phyloP scores from a whole-genome alignment of 1,140 invertebrate genomes.

The Cydia strobilella region DNA sequence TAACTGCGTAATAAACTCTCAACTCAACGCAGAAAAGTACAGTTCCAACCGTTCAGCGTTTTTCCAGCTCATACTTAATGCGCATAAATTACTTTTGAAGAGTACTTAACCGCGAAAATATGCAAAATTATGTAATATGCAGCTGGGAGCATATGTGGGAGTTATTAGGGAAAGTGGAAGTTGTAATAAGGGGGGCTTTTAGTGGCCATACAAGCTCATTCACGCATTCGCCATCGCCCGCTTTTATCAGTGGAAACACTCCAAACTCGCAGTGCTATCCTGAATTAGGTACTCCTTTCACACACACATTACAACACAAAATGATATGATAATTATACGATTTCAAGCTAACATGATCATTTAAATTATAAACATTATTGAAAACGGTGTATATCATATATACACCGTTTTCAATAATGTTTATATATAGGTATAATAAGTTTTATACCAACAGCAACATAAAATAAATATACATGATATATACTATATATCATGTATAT shows the following conservation, averaged over 20 bases:
- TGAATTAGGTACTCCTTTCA: conserved; percentile 7
- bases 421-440: no score
- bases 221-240: conserved; percentile 10
- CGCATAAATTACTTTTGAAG: conserved; percentile 32
- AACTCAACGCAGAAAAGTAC: conserved; percentile 10
- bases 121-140: conserved; percentile 32
- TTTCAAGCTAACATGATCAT: background rate
- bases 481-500: no score
- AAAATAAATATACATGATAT: no score
- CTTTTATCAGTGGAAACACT: conserved; percentile 3
- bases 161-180: conserved; percentile 30
- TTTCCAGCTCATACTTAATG: conserved; percentile 31
- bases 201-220: conserved; percentile 22
- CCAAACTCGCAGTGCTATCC: conserved; percentile 14
- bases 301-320: background rate
- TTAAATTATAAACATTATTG: no score
- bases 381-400: no score
- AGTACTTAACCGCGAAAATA: conserved; percentile 32
- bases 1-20: conserved; percentile 22
- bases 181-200: conserved; percentile 32
- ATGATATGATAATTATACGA: background rate
- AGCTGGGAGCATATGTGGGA: conserved; percentile 27
- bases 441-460: no score
- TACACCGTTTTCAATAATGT: no score
- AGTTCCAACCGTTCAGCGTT: conserved; percentile 25